Percentiles rank a stretch among this genome's conserved stretches.
phyloP scores from a whole-genome alignment of 2,113 vertebrate genomes.

The Ammodytes dubius region DNA sequence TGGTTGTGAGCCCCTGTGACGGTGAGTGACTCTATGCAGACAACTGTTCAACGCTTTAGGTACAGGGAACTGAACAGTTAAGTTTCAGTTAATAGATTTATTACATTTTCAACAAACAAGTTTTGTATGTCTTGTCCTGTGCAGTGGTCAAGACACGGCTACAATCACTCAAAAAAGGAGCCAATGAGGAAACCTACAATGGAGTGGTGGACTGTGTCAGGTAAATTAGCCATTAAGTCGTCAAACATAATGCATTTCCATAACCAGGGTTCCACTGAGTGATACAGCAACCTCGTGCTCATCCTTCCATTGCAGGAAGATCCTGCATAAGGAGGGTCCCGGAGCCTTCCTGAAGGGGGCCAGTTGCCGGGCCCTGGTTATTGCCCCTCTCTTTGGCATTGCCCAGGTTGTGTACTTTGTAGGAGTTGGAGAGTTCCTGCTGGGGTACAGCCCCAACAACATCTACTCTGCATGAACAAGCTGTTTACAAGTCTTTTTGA shows the following conservation, averaged over 20 bases:
- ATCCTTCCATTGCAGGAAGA: slow-evolving; percentile 80
- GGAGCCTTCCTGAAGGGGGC: slow-evolving; percentile 87
- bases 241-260: neutral
- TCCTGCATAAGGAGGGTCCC: slow-evolving; percentile 86
- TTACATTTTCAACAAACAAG: neutral
- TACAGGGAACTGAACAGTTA: neutral
- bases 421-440: slow-evolving; percentile 86
- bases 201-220: slow-evolving; percentile 87
- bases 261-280: neutral
- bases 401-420: slow-evolving; percentile 88
- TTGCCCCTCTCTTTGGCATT: slow-evolving; percentile 89
- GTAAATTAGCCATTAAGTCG: slow-evolving; percentile 58
- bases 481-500: slow-evolving; percentile 37
- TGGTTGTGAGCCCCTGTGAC: slow-evolving; percentile 88
- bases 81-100: neutral
- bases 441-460: slow-evolving; percentile 82
- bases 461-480: slow-evolving; percentile 78
- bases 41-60: neutral
- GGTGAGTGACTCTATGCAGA: slow-evolving; percentile 71
- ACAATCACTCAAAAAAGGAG: slow-evolving; percentile 86
- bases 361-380: slow-evolving; percentile 86
- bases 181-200: slow-evolving; percentile 86
- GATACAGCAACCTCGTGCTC: neutral
- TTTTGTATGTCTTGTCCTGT: slow-evolving; percentile 18
- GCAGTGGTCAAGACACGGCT: slow-evolving; percentile 89